These are phyloP conservation scores for Ginglymostoma cirratum DNA, from an alignment of 2,113 vertebrate species.

Conservation along the genomic window DNA sequence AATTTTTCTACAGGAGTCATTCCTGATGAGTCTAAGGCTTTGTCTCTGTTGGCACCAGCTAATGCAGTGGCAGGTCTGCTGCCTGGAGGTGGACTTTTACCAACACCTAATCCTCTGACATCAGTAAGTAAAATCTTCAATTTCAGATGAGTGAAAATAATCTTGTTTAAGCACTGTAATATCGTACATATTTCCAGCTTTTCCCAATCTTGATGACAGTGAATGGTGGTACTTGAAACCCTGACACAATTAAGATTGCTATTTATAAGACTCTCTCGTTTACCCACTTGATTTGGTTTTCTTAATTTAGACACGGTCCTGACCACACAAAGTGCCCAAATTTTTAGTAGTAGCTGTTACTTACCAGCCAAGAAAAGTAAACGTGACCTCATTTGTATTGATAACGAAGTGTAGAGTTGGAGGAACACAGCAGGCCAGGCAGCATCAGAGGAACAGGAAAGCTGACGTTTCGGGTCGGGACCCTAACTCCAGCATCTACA, in stretches of 20 bases:
- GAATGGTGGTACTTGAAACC: not conserved
- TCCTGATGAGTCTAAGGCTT: conserved; percentile 99
- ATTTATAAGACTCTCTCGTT: not conserved
- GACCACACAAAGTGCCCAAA: not conserved
- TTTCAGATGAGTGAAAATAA: not conserved
- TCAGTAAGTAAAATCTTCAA: conserved; percentile 56
- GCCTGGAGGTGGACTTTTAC: conserved; percentile 96
- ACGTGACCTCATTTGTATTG: too few species aligned
- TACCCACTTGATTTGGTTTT: not conserved
- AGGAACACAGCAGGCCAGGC: too few species aligned
- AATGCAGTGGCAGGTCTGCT: conserved; percentile 98
- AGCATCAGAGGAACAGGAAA: too few species aligned
- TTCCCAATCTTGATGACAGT: not conserved
- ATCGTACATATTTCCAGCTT: not conserved
- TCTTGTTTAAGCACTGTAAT: not conserved
- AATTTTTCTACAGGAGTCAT: conserved; percentile 91
- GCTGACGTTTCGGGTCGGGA: too few species aligned
- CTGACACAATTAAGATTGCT: not conserved
- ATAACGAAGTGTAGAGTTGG: too few species aligned
- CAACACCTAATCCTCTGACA: conserved; percentile 88
- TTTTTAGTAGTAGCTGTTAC: not conserved
- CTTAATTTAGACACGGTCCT: not conserved
- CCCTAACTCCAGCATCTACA: too few species aligned
- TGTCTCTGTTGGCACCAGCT: conserved; percentile 96
- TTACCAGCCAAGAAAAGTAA: not conserved